Evolutionary conservation across 2,888 invertebrate genomes (phyloP).

Genomic region (Hipparchia semele): DNA sequence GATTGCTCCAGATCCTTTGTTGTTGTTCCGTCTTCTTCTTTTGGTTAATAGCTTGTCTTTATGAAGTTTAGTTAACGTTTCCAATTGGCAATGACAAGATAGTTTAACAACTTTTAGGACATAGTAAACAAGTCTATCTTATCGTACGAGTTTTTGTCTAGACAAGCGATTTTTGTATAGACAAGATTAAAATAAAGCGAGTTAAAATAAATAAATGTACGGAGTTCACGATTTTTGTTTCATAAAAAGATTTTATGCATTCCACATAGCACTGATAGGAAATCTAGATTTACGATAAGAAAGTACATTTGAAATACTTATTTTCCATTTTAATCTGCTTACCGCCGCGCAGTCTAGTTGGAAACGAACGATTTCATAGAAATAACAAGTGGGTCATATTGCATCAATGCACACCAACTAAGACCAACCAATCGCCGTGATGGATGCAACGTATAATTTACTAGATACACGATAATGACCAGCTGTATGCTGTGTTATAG

Average conservation of each 20-base stretch:
- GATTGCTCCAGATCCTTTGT: neutral
- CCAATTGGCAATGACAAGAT: neutral
- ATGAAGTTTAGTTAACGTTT: neutral
- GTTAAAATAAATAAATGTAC: neutral
- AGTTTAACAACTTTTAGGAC: neutral
- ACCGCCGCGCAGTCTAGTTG: slow-evolving; percentile 38
- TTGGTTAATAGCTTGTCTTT: neutral
- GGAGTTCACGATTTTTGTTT: neutral
- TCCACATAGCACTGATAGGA: slow-evolving; percentile 8
- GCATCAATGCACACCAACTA: slow-evolving; percentile 67
- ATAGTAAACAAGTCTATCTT: neutral
- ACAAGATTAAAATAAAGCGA: neutral
- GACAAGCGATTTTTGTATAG: no score
- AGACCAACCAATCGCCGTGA: slow-evolving; percentile 57
- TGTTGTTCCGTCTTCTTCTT: no score
- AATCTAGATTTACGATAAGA: slow-evolving; percentile 22
- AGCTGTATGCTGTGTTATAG: slow-evolving; percentile 14
- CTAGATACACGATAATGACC: slow-evolving; percentile 55
- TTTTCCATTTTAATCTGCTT: slow-evolving; percentile 27
- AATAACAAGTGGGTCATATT: slow-evolving; percentile 73
- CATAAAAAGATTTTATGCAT: neutral
- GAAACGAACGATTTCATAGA: slow-evolving; percentile 60
- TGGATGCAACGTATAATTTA: slow-evolving; percentile 66
- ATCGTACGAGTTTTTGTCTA: neutral
- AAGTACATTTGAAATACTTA: slow-evolving; percentile 21